phyloP scores from a whole-genome alignment of 2,797 vertebrate species.

The Pseudocheirus occidentalis region DNA sequence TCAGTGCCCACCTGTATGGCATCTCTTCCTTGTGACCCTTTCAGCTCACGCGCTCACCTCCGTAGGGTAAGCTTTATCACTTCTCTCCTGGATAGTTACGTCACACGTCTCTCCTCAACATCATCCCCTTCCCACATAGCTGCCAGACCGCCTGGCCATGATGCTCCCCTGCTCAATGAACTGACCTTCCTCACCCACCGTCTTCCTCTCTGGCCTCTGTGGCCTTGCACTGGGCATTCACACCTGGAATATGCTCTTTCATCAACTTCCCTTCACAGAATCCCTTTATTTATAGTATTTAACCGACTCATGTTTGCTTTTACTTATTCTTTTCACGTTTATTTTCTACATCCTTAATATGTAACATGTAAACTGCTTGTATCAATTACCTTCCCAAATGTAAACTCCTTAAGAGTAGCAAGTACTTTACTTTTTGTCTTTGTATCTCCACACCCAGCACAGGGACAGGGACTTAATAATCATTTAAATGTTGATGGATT shows the following conservation, averaged over 20 bases:
- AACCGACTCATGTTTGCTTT: neutral
- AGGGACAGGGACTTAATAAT: neutral
- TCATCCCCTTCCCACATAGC: neutral
- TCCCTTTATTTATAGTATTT: too few species aligned
- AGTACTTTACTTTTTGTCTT: neutral
- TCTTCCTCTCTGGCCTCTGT: neutral
- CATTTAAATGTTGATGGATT: neutral
- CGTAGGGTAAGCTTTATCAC: neutral
- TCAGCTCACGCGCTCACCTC: neutral
- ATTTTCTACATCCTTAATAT: neutral
- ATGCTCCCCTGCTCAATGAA: too few species aligned
- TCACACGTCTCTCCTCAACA: neutral
- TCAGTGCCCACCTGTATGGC: neutral
- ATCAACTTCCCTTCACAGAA: neutral
- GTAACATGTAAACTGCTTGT: neutral
- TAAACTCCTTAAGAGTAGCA: neutral
- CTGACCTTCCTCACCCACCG: neutral
- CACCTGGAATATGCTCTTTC: neutral
- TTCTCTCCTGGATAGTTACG: neutral
- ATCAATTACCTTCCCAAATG: neutral
- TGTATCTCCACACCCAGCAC: neutral
- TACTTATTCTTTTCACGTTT: neutral
- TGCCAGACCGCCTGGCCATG: neutral
- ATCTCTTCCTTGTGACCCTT: neutral
- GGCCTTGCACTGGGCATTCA: neutral